Evolutionary conservation across 2,113 vertebrate genomes (phyloP), one percentile per base, ranked within the genome.

Genomic region (Syngnathus scovelli): DNA sequence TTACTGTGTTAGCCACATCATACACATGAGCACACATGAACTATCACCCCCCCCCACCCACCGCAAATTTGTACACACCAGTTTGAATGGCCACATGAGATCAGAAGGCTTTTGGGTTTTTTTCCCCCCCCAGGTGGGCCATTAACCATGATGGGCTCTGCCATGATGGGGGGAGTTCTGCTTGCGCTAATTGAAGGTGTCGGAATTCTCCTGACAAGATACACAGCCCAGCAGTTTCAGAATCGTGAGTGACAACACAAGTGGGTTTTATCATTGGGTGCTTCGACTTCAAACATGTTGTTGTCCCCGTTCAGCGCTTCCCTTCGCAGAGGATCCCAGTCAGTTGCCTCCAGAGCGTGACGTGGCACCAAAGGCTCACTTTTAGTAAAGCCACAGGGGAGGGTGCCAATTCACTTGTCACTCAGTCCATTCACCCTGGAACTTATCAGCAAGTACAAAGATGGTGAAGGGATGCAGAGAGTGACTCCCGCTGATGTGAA

Each of bases 101-200:
- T 58, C 19, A 38, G 18, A 6, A 52, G 1, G 39, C 16, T 60
- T 43, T 43, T 69, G 13, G 72, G 6, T 66, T 70, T 69, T 66
- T 27, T 27, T 27, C 3, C 27, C 27, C 27, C 27, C 68, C 33
- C 79, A 96, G 95, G 93, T 90, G 95, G 95, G 2, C 94, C 95
- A 0, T 67, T 95, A 68, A 93, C 94, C 44, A 95, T 96, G 94
- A 81, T 94, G 74, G 95, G 95, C 38, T 96, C 95, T 0, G 94
- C 93, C 3, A 92, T 95, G 93, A 94, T 96, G 93, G 94, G 94
- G 0, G 94, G 94, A 3, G 90, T 95, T 74, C 85, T 95, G 12
- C 80, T 96, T 18, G 93, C 93, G 39, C 90, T 96, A 41, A 95
- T 95, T 4, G 95, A 96, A 68, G 94, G 94, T 0, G 88, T 94